Percentiles rank a stretch among this genome's conserved stretches.
phyloP scores from a whole-genome alignment of 2,113 vertebrate species.

The Rhipidura dahli region DNA sequence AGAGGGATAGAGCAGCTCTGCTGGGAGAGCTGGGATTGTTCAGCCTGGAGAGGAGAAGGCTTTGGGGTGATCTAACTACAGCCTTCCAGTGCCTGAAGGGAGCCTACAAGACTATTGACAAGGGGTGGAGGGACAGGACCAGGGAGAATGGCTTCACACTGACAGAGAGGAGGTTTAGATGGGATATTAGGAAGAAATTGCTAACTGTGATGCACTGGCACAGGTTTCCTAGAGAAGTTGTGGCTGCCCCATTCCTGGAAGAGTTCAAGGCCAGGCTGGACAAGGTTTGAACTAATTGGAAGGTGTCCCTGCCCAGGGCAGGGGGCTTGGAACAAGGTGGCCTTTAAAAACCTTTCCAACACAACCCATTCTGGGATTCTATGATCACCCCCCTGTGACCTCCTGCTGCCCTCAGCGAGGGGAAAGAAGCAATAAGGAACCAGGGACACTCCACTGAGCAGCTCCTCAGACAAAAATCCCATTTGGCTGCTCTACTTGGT shows the following conservation, averaged over 20 bases:
- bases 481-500: not conserved
- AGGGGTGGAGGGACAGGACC: not conserved
- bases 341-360: not conserved
- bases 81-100: not conserved
- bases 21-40: not conserved
- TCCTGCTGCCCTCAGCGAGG: not conserved
- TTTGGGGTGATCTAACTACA: not conserved
- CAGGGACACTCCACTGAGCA: not conserved
- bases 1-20: not conserved
- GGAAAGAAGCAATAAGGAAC: not conserved
- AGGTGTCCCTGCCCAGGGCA: not conserved
- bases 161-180: not conserved
- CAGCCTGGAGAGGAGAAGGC: not conserved
- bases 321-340: not conserved
- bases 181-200: not conserved
- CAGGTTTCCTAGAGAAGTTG: not conserved
- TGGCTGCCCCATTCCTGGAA: not conserved
- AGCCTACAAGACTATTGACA: not conserved
- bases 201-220: not conserved
- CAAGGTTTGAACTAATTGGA: too few relatives aligned
- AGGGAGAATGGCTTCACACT: not conserved
- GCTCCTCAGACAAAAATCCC: not conserved
- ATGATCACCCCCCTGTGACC: fast-evolving
- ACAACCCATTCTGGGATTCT: not conserved
- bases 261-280: not conserved